Conservation (phyloP, 2,888 invertebrate species). For the Tridacna crocea region DNA sequence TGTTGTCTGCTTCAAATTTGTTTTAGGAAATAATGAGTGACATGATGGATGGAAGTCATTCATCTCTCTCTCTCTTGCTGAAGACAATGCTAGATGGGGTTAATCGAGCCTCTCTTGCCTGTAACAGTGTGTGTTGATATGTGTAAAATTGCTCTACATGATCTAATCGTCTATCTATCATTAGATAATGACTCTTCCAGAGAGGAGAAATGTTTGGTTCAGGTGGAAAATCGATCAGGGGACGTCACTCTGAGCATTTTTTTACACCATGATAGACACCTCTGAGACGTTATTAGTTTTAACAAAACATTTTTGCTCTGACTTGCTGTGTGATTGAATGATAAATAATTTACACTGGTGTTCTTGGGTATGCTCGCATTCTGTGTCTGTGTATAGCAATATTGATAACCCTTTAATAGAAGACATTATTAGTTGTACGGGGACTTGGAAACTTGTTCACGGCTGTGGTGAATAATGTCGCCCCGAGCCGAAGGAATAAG, state of each 20-base stretch:
- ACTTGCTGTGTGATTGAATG: neutral
- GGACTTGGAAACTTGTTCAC: too few relatives aligned
- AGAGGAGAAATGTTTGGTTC: slow-evolving; percentile 7
- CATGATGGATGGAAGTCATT: neutral
- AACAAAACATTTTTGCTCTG: neutral
- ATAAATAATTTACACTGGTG: neutral
- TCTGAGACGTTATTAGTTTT: slow-evolving; percentile 3
- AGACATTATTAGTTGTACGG: too few relatives aligned
- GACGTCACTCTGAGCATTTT: slow-evolving; percentile 2
- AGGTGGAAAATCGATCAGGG: slow-evolving; percentile 5
- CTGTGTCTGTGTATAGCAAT: too few relatives aligned
- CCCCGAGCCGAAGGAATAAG: too few relatives aligned
- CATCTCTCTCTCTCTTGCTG: neutral
- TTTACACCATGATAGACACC: neutral
- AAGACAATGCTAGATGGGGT: slow-evolving; percentile 11
- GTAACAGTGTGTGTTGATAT: slow-evolving; percentile 17
- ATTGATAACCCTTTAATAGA: too few relatives aligned
- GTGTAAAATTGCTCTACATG: slow-evolving; percentile 22
- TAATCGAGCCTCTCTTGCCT: slow-evolving; percentile 16
- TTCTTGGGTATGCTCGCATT: neutral
- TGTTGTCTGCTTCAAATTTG: too few relatives aligned
- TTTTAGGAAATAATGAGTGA: too few relatives aligned
- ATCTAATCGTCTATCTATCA: slow-evolving; percentile 22
- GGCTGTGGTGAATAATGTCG: too few relatives aligned
- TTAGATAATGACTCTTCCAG: slow-evolving; percentile 21